These are phyloP conservation scores for Chrysaora quinquecirrha DNA, from an alignment of 30 jellyfish, hydroid and myxozoan species.

Conservation along the genomic window DNA sequence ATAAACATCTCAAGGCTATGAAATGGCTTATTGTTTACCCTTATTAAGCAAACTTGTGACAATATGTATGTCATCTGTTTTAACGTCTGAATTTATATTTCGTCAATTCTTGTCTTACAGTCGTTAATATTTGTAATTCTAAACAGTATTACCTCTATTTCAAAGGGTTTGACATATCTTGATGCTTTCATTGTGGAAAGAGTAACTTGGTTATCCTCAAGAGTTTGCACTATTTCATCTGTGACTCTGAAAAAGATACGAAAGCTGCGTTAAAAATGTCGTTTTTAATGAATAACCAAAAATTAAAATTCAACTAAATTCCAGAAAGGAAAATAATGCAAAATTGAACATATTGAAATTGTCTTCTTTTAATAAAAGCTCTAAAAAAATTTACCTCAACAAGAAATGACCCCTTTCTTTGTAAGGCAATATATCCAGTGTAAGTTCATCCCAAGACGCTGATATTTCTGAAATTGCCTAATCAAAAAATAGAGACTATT, in stretches of 20 bases:
- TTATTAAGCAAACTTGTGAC: too few species aligned
- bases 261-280: too few species aligned
- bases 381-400: slow-evolving; percentile 55
- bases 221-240: slow-evolving; percentile 95
- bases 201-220: slow-evolving; percentile 98
- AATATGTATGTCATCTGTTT: too few species aligned
- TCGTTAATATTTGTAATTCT: too few species aligned
- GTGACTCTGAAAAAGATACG: slow-evolving; percentile 70
- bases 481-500: not conserved
- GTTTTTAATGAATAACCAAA: not conserved
- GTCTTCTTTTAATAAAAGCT: too few species aligned
- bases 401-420: slow-evolving; percentile 94
- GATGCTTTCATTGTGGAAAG: slow-evolving; percentile 97
- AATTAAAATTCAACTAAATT: too few species aligned
- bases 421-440: slow-evolving; percentile 80
- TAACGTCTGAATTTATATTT: too few species aligned
- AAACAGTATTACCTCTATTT: slow-evolving; percentile 81
- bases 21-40: too few species aligned
- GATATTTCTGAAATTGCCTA: slow-evolving; percentile 82
- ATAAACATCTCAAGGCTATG: too few species aligned
- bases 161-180: slow-evolving; percentile 98
- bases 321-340: too few species aligned
- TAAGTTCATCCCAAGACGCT: slow-evolving; percentile 83
- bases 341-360: too few species aligned
- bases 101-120: too few species aligned